A percentile compares a stretch with the other conserved stretches of the same genome.
These are phyloP conservation scores for Dolichallabes microphthalmus DNA, from an alignment of 2,113 vertebrate genomes.

Conservation along the genomic window DNA sequence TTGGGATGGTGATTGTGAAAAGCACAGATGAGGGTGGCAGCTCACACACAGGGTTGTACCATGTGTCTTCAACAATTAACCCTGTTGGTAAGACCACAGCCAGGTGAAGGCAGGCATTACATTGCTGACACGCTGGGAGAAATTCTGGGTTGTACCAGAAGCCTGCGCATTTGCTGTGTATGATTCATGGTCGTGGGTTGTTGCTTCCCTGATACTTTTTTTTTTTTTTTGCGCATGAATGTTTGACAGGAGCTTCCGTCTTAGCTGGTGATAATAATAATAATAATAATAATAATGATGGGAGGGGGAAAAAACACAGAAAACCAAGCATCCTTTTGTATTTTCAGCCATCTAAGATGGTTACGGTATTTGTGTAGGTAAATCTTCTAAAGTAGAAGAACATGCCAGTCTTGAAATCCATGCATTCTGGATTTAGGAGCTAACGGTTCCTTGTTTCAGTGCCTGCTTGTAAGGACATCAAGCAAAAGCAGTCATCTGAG, in stretches of 20 bases:
- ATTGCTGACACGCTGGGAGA: conserved; percentile 19
- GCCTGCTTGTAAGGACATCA: conserved; percentile 24
- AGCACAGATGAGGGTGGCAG: conserved; percentile 33
- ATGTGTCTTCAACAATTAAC: conserved; percentile 47
- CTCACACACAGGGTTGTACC: conserved; percentile 22
- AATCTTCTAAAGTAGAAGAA: not conserved
- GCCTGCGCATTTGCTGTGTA: conserved; percentile 51
- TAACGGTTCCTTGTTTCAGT: not conserved
- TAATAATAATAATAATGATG: not conserved
- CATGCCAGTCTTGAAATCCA: no score
- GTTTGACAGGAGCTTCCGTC: conserved; percentile 45
- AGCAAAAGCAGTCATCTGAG: conserved; percentile 35
- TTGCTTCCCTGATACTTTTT: conserved; percentile 46
- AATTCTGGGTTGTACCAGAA: conserved; percentile 35
- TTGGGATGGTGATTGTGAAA: conserved; percentile 23
- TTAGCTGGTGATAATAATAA: conserved; percentile 8
- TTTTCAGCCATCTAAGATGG: not conserved
- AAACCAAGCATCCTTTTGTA: conserved; percentile 1
- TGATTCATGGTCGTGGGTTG: conserved; percentile 59
- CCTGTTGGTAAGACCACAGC: conserved; percentile 7
- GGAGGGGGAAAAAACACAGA: conserved; percentile 2
- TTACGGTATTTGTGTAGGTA: not conserved
- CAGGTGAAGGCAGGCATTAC: conserved; percentile 34
- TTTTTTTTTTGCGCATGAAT: conserved; percentile 38
- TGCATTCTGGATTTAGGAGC: not conserved